Percentiles rank a stretch among this genome's conserved stretches.
These are phyloP conservation scores for Podabrus alpinus DNA, from an alignment of 2,888 invertebrate genomes.

Conservation along the genomic window DNA sequence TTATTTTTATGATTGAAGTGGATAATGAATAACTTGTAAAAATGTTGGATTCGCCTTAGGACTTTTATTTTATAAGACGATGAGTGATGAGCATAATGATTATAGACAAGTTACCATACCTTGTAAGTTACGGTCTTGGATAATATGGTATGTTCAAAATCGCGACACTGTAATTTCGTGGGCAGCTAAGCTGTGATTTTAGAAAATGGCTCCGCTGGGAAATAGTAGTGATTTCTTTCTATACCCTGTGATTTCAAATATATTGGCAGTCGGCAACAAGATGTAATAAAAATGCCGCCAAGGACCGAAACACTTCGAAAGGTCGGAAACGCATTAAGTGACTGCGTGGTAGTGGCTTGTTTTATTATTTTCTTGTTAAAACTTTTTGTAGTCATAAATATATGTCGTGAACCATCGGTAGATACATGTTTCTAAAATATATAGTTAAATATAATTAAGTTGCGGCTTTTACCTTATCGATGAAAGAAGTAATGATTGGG, in stretches of 20 bases:
- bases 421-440: not conserved
- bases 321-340: slow-evolving; percentile 42
- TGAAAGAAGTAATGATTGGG: not conserved
- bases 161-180: slow-evolving; percentile 55
- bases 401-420: slow-evolving; percentile 12
- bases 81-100: slow-evolving; percentile 30
- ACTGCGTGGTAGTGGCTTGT: slow-evolving; percentile 31
- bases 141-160: slow-evolving; percentile 37
- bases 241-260: slow-evolving; percentile 58
- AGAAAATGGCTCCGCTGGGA: slow-evolving; percentile 54
- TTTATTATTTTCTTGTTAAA: slow-evolving; percentile 43
- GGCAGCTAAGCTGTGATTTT: slow-evolving; percentile 56
- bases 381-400: slow-evolving; percentile 36
- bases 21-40: not conserved
- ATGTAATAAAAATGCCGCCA: slow-evolving; percentile 54
- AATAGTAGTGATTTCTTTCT: slow-evolving; percentile 52
- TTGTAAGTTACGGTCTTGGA: slow-evolving; percentile 36
- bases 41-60: not conserved
- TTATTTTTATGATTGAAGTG: not conserved
- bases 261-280: slow-evolving; percentile 57
- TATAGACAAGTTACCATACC: slow-evolving; percentile 26
- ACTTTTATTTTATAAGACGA: not conserved
- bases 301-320: slow-evolving; percentile 38
- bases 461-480: not conserved
- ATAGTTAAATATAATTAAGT: slow-evolving; percentile 1